Base-by-base conservation (phyloP, 2,797 vertebrate species). In the Melanogrammus aeglefinus region DNA sequence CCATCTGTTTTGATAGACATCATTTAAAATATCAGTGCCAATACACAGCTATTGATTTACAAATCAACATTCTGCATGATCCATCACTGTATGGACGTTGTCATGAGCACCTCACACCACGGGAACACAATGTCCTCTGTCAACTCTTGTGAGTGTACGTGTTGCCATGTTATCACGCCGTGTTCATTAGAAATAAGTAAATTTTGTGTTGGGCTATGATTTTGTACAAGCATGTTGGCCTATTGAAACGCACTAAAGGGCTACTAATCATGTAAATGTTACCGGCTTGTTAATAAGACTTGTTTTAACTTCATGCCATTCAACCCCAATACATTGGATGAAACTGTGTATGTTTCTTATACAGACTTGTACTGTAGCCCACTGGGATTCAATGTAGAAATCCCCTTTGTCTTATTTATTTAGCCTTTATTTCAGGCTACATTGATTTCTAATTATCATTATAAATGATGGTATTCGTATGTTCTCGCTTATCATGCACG, bases 71-170 rank as follows among this genome's bases (percentile, higher is more conserved):
- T n/a, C 21, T 63, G 57, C 57, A 63, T 63, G 7, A 63, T 63
- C 21, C 21, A 24, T 63, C 21, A 2, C 21, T 63, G 16, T 63
- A 24, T 63, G 7, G 21, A 63, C 57, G n/a, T 63, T 63, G 57
- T 63, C 57, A 63, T 9, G 8, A 21, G 9, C 57, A 63, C 57
- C 21, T 9, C 38, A 39, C 38, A 39, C 9, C 38, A 35, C 51
- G 7, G 76, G 86, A 81, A 90, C 88, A 90, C 16, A 5, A 44
- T 91, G 83, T 90, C 47, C 84, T 89, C 82, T 84, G 78, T 83
- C 72, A 76, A 36, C 27, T 70, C 63, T 31, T 51, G 21, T 24
- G 57, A 21, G 51, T 63, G 57, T 57, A 47, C 14, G 44, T 51
- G 47, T 51, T 51, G 12, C 47, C 47, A 51, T 51, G 16, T 51